These are phyloP conservation scores for Stegastes partitus DNA, from an alignment of 2,113 vertebrate genomes.

Conservation along the genomic window DNA sequence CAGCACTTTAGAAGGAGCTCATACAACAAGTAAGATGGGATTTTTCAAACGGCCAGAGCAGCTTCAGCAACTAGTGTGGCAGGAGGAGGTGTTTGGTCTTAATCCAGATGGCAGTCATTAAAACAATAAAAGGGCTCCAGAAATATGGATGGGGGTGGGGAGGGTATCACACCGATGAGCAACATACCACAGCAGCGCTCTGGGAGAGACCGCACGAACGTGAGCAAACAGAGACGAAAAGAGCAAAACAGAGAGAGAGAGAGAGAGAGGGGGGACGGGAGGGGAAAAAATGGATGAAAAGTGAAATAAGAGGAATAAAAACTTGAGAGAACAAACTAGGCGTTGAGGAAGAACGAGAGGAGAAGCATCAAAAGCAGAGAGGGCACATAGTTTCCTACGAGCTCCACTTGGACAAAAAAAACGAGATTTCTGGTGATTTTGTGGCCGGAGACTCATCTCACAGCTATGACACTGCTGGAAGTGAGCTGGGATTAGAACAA, in stretches of 20 bases:
- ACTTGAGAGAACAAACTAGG: constrained; percentile 2
- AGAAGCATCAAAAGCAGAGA: background rate
- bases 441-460: background rate
- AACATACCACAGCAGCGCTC: constrained; percentile 73
- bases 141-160: constrained; percentile 57
- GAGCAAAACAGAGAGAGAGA: constrained; percentile 4
- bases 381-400: background rate
- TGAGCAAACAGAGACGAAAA: constrained; percentile 54
- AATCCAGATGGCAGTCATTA: constrained; percentile 67
- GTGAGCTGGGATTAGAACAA: background rate
- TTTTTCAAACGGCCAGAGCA: constrained; percentile 2
- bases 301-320: constrained; percentile 14
- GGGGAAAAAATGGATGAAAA: background rate
- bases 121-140: constrained; percentile 48
- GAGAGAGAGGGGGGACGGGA: background rate
- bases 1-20: background rate
- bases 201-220: constrained; percentile 45
- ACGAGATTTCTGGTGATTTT: background rate
- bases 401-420: constrained; percentile 2
- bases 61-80: constrained; percentile 14
- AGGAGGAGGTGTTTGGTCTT: constrained; percentile 35
- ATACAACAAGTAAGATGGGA: constrained; percentile 1
- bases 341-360: background rate
- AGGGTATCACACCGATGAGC: constrained; percentile 64
- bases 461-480: background rate